These are phyloP conservation scores for Hyperopisus bebe DNA, from an alignment of 2,113 vertebrate genomes.

Conservation along the genomic window DNA sequence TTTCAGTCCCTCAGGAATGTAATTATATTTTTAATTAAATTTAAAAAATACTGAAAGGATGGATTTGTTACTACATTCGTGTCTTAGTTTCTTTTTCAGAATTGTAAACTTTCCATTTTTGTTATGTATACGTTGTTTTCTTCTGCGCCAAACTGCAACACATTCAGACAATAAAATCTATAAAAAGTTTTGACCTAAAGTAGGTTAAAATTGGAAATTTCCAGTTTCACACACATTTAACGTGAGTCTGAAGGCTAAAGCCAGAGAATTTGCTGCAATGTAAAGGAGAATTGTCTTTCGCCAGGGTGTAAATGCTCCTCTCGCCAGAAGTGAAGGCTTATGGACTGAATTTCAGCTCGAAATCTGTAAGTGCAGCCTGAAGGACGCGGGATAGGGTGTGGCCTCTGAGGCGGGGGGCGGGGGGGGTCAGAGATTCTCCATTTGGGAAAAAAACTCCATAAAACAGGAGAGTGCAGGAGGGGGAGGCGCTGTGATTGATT, in stretches of 20 bases:
- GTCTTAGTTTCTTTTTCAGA: background rate
- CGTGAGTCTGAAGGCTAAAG: background rate
- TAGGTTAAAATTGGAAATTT: background rate
- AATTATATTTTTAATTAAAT: background rate
- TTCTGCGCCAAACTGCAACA: background rate
- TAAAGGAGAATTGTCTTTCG: background rate
- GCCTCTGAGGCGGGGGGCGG: no score
- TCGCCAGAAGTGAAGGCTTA: background rate
- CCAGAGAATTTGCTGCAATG: background rate
- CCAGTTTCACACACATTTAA: background rate
- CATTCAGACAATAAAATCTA: background rate
- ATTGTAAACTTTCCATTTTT: background rate
- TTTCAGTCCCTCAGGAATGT: background rate
- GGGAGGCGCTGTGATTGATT: conserved; percentile 62
- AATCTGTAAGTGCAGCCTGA: background rate
- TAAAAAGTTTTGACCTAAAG: background rate
- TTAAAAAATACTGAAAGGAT: background rate
- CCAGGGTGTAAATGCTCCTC: background rate
- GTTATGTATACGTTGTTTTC: background rate
- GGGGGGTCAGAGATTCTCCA: background rate
- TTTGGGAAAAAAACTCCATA: conserved; percentile 34
- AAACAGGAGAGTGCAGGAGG: conserved; percentile 29
- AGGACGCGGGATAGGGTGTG: background rate
- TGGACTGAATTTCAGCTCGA: background rate
- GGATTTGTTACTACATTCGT: background rate